Evolutionary conservation across 2,113 vertebrate genomes (phyloP).

Genomic region (Vireo altiloquus): DNA sequence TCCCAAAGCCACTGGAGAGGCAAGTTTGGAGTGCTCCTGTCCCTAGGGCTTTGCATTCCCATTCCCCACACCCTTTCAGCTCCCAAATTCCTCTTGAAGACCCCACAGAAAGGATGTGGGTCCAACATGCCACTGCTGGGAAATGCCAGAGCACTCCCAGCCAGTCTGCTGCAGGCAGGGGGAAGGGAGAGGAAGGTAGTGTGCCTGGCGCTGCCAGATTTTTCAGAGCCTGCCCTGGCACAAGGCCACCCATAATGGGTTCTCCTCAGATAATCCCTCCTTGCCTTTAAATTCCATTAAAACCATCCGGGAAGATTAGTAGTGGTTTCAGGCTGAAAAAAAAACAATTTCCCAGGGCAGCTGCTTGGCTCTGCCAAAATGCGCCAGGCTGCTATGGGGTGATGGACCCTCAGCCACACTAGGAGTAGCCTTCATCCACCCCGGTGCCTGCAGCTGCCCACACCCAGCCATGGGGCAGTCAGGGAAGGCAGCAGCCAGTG

Average conservation of each 20-base stretch:
- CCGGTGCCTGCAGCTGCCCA: neutral
- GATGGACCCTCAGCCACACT: neutral
- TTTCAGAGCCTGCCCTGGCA: neutral
- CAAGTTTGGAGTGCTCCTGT: neutral
- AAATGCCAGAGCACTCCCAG: neutral
- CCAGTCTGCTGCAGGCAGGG: neutral
- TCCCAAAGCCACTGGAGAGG: neutral
- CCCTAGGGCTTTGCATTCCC: neutral
- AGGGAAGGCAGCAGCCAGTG: neutral
- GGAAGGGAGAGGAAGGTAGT: neutral
- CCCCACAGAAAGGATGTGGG: neutral
- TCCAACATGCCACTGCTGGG: neutral
- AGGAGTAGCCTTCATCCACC: neutral
- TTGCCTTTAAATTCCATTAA: conserved; percentile 31
- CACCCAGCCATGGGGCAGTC: neutral
- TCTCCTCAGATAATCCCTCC: conserved; percentile 28
- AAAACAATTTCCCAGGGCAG: neutral
- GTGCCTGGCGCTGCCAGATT: neutral
- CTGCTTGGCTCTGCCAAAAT: neutral
- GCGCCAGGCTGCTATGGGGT: neutral
- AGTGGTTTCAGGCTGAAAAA: neutral
- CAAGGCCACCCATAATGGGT: neutral
- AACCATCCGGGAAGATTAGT: conserved; percentile 8
- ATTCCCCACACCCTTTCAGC: neutral
- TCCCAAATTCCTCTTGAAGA: neutral